Evolutionary conservation across 2,113 vertebrate genomes (phyloP).

Genomic region (Zosterops pallidus): DNA sequence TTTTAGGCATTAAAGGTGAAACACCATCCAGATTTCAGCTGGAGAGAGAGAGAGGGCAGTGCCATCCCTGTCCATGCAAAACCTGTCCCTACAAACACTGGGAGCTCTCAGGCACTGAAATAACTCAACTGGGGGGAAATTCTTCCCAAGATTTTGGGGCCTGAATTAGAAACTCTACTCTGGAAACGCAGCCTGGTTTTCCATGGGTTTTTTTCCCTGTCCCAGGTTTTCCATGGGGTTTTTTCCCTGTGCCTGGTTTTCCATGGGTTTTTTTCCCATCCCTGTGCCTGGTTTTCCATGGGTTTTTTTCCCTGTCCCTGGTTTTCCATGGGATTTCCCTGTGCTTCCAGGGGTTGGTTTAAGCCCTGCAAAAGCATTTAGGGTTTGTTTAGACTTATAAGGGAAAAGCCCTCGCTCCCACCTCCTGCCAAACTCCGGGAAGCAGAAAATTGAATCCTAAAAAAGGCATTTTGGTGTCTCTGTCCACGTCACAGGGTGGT

Average conservation of each 20-base stretch:
- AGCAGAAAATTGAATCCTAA: not conserved
- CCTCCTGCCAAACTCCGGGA: not conserved
- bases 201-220: accelerated
- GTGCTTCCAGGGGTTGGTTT: accelerated
- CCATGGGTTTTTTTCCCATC: not conserved
- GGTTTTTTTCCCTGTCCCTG: accelerated
- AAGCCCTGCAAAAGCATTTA: accelerated
- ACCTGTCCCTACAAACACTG: accelerated
- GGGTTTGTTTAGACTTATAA: not conserved
- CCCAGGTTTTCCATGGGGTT: too few species aligned
- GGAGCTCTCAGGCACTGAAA: not conserved
- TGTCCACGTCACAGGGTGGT: accelerated
- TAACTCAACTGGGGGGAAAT: not conserved
- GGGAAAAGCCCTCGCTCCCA: accelerated
- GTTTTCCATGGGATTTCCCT: not conserved
- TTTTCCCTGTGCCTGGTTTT: not conserved
- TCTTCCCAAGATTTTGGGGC: not conserved
- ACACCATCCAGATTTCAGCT: accelerated
- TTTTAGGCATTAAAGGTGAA: not conserved
- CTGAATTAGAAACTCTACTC: not conserved
- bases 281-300: accelerated
- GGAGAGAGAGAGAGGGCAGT: too few species aligned
- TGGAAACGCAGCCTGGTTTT: not conserved
- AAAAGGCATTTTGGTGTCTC: not conserved
- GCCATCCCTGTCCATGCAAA: not conserved